phyloP scores from a whole-genome alignment of 2,113 vertebrate species.

The Fukomys damarensis region DNA sequence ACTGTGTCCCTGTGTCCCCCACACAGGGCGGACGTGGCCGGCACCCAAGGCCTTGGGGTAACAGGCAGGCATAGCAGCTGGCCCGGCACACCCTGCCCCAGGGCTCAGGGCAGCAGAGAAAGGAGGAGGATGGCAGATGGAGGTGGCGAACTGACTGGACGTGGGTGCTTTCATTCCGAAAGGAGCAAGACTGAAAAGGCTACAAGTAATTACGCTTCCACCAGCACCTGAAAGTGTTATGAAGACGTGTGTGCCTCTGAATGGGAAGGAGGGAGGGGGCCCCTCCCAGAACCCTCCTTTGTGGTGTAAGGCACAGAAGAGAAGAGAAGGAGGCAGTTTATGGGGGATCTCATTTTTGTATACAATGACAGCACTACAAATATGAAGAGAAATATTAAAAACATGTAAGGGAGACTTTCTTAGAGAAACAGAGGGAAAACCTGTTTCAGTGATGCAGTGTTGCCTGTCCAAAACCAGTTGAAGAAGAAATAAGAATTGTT shows the following conservation, averaged over 20 bases:
- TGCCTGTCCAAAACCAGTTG: neutral
- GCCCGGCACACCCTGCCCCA: neutral
- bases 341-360: neutral
- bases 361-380: neutral
- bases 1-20: conserved; percentile 71
- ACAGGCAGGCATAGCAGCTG: neutral
- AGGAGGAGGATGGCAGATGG: neutral
- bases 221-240: neutral
- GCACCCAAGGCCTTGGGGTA: neutral
- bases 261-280: neutral
- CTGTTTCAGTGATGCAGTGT: neutral
- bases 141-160: neutral
- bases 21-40: neutral
- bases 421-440: neutral
- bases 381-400: neutral
- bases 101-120: no score
- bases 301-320: neutral
- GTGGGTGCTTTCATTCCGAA: neutral
- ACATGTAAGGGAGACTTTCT: neutral
- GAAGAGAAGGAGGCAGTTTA: neutral
- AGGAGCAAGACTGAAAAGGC: neutral
- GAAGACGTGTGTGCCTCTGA: neutral
- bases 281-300: neutral
- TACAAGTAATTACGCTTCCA: neutral
- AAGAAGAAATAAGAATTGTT: neutral